Evolutionary conservation across 2,888 invertebrate species (phyloP).

Genomic region (Drosophila subquinaria): DNA sequence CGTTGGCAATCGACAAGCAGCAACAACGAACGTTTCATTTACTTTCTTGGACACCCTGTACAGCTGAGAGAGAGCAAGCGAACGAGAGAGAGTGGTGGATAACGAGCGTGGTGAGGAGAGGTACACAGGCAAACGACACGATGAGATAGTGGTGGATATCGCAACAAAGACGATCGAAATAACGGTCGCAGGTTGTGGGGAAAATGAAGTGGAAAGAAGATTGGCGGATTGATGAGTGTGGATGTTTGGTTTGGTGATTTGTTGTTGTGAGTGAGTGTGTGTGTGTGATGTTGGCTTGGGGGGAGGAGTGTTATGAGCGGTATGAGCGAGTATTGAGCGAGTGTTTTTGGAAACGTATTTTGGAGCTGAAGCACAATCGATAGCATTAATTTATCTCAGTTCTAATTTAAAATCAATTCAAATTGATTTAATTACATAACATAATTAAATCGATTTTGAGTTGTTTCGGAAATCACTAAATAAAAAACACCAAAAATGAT

Average conservation of each 20-base stretch:
- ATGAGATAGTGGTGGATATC: slow-evolving; percentile 7
- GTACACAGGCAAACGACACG: slow-evolving; percentile 38
- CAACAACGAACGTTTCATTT: slow-evolving; percentile 74
- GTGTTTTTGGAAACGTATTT: slow-evolving; percentile 50
- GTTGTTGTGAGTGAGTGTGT: slow-evolving; percentile 12
- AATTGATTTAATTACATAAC: not conserved
- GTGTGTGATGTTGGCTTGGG: slow-evolving; percentile 72
- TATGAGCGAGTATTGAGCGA: slow-evolving; percentile 80
- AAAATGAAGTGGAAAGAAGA: slow-evolving; percentile 18
- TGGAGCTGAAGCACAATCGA: slow-evolving; percentile 43
- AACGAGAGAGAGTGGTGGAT: slow-evolving; percentile 14
- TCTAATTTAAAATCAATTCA: not conserved
- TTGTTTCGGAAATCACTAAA: not conserved
- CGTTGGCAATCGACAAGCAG: slow-evolving; percentile 82
- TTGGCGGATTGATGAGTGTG: slow-evolving; percentile 32
- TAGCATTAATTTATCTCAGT: slow-evolving; percentile 1
- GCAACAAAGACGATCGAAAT: slow-evolving; percentile 40
- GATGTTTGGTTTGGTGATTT: slow-evolving; percentile 20
- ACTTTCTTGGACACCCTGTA: slow-evolving; percentile 55
- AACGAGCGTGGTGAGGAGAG: slow-evolving; percentile 36
- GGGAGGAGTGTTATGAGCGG: slow-evolving; percentile 73
- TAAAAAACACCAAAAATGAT: not conserved
- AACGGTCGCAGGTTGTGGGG: slow-evolving; percentile 14
- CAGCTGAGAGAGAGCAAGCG: slow-evolving; percentile 41
- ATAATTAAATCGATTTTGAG: slow-evolving; percentile 3